Conservation (phyloP, 2,888 invertebrate genomes). For the Chelonus formosanus region DNA sequence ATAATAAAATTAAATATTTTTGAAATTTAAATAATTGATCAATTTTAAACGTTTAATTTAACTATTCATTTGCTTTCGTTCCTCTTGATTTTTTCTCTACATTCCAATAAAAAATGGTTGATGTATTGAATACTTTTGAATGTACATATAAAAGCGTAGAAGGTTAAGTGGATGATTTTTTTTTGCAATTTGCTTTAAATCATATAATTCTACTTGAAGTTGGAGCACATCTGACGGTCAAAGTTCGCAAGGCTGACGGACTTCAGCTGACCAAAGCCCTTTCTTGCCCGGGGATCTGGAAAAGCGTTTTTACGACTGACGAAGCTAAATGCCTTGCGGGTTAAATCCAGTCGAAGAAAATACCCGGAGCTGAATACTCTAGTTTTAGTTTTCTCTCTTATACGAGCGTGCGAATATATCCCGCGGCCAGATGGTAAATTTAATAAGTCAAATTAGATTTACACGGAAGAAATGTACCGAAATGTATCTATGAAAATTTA, state of each 20-base stretch:
- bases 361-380: not conserved
- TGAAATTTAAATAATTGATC: too few relatives aligned
- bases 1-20: too few relatives aligned
- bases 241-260: constrained; percentile 22
- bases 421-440: constrained; percentile 50
- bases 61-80: too few relatives aligned
- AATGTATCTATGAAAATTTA: constrained; percentile 1
- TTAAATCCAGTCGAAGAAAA: constrained; percentile 7
- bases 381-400: constrained; percentile 1
- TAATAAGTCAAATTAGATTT: constrained; percentile 58
- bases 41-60: too few relatives aligned
- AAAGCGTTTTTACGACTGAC: constrained; percentile 33
- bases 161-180: not conserved
- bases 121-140: too few relatives aligned
- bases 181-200: constrained; percentile 6
- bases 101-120: too few relatives aligned
- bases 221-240: constrained; percentile 30
- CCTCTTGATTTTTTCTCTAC: too few relatives aligned
- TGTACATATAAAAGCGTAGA: too few relatives aligned
- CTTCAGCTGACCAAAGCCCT: constrained; percentile 26
- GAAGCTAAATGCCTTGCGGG: constrained; percentile 30
- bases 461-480: not conserved
- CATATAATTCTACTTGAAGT: constrained; percentile 10
- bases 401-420: constrained; percentile 17
- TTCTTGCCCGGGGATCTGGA: constrained; percentile 23